A percentile compares a stretch with the other conserved stretches of the same genome.
These are phyloP conservation scores for Eucriotettix oculatus DNA, from an alignment of 2,888 invertebrate genomes.

Conservation along the genomic window DNA sequence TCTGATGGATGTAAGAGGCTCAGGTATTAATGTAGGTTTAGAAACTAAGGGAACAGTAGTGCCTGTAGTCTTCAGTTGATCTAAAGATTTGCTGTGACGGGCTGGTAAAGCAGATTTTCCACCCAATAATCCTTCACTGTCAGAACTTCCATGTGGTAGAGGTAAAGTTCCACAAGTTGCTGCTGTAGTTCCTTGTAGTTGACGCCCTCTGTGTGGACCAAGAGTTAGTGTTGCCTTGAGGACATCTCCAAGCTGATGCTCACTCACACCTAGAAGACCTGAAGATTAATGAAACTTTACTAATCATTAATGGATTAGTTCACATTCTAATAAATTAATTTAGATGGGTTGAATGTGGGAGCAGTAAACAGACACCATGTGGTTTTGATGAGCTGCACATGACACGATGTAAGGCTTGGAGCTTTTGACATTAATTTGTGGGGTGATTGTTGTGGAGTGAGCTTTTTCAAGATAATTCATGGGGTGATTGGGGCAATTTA, in stretches of 20 bases:
- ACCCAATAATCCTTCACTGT: constrained; percentile 1
- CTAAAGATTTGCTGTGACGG: constrained; percentile 58
- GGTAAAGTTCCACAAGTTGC: constrained; percentile 8
- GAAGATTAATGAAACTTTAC: background rate
- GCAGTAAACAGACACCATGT: too few relatives aligned
- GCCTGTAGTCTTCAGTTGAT: constrained; percentile 44
- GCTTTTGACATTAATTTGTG: too few relatives aligned
- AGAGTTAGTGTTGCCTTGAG: constrained; percentile 48
- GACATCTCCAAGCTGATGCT: constrained; percentile 37
- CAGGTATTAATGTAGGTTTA: constrained; percentile 21
- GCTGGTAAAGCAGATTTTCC: constrained; percentile 37
- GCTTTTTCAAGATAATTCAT: too few relatives aligned
- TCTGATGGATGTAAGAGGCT: constrained; percentile 19
- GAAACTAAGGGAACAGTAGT: constrained; percentile 15
- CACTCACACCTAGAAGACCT: constrained; percentile 33
- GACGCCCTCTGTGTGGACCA: constrained; percentile 29
- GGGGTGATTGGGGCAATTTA: too few relatives aligned
- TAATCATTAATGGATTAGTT: too few relatives aligned
- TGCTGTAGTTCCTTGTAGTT: constrained; percentile 3
- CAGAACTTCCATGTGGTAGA: constrained; percentile 1
- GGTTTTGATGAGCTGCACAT: too few relatives aligned
- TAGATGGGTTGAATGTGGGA: too few relatives aligned
- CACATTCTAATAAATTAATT: too few relatives aligned
- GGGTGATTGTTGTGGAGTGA: too few relatives aligned
- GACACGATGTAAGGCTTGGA: too few relatives aligned